phyloP scores from a whole-genome alignment of 2,113 vertebrate genomes.

The Perca flavescens region DNA sequence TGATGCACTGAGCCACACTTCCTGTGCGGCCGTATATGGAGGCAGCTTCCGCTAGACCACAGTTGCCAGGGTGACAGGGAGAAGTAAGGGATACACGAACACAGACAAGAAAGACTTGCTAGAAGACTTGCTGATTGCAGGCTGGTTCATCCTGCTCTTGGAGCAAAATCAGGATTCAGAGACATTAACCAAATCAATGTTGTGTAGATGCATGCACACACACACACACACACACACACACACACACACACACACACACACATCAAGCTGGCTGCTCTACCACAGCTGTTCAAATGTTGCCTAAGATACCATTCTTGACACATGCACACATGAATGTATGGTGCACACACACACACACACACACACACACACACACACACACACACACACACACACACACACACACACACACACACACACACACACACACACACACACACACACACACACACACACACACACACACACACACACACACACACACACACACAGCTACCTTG shows the following conservation, averaged over 20 bases:
- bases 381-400: neutral
- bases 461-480: neutral
- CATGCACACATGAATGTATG: neutral
- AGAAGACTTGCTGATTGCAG: slow-evolving; percentile 58
- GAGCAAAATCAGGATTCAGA: slow-evolving; percentile 45
- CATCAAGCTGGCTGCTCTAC: neutral
- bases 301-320: neutral
- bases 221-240: neutral
- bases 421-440: neutral
- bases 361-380: neutral
- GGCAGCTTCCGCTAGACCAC: slow-evolving; percentile 62
- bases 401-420: neutral
- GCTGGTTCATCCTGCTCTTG: slow-evolving; percentile 50
- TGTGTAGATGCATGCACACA: slow-evolving; percentile 3
- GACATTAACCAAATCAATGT: slow-evolving; percentile 36
- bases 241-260: neutral
- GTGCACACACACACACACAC: neutral
- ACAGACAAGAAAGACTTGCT: slow-evolving; percentile 37
- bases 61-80: slow-evolving; percentile 79
- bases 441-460: neutral
- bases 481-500: slow-evolving; percentile 86
- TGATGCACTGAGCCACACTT: slow-evolving; percentile 58
- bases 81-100: slow-evolving; percentile 58
- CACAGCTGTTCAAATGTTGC: slow-evolving; percentile 13
- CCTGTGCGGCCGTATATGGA: slow-evolving; percentile 73